phyloP scores from a whole-genome alignment of 2,113 vertebrate species.

The Motacilla alba region DNA sequence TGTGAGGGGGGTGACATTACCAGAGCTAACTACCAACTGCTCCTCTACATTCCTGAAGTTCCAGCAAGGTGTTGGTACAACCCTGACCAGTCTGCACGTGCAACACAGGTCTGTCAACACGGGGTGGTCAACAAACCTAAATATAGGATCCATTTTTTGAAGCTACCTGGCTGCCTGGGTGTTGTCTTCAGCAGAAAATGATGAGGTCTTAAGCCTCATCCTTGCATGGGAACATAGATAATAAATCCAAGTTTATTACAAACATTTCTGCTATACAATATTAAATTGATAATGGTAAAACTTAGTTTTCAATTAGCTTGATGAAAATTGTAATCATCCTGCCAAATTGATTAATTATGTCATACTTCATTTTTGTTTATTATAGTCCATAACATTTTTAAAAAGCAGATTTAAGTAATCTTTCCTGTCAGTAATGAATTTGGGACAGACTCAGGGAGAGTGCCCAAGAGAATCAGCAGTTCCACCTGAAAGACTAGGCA shows the following conservation, averaged over 20 bases:
- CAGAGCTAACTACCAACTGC: not conserved
- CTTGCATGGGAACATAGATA: not conserved
- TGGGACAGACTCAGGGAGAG: not conserved
- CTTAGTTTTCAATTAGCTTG: conserved; percentile 28
- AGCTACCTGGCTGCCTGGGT: not conserved
- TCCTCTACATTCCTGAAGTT: not conserved
- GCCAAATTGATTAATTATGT: conserved; percentile 28
- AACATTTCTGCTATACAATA: not conserved
- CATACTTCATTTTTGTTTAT: conserved; percentile 35
- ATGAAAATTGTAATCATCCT: conserved; percentile 10
- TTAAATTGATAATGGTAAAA: not conserved
- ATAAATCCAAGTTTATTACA: not conserved
- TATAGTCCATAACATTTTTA: not conserved
- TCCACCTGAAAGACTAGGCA: not conserved
- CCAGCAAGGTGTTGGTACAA: not conserved
- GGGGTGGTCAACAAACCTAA: not conserved
- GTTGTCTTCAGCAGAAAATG: not conserved
- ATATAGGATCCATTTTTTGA: not conserved
- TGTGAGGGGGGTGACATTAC: not conserved
- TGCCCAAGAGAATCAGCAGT: not conserved
- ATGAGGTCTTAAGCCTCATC: not conserved
- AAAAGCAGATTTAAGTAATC: not conserved
- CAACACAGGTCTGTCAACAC: not conserved
- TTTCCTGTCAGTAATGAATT: conserved; percentile 24
- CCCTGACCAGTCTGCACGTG: not conserved